Evolutionary conservation across 2,113 vertebrate genomes (phyloP).

Genomic region (Boulengeromyrus knoepffleri): DNA sequence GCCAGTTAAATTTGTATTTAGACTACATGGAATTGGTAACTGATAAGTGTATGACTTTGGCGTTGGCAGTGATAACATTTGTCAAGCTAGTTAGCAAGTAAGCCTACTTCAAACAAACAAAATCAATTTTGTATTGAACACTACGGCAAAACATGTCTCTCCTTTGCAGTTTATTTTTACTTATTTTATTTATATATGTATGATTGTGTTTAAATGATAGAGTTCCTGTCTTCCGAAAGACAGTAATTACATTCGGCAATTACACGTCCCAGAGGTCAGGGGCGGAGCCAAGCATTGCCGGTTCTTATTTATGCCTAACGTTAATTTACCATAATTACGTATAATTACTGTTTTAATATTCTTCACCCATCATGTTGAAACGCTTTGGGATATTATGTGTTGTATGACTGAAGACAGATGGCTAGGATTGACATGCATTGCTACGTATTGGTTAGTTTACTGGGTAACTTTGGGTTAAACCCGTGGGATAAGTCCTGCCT

Average conservation of each 20-base stretch:
- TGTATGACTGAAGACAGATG: neutral
- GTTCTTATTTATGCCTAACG: neutral
- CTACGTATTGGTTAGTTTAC: neutral
- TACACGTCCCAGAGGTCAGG: neutral
- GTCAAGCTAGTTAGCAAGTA: neutral
- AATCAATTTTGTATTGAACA: neutral
- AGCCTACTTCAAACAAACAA: neutral
- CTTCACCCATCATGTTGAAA: neutral
- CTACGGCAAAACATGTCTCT: neutral
- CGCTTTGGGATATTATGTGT: neutral
- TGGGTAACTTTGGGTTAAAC: neutral
- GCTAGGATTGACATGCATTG: neutral
- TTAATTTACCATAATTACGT: neutral
- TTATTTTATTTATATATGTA: neutral
- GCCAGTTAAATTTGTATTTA: neutral
- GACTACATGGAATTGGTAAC: neutral
- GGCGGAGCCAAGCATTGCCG: neutral
- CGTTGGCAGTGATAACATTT: neutral
- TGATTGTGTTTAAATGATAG: neutral
- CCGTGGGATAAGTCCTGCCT: neutral
- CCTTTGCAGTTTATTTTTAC: neutral
- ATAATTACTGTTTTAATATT: conserved; percentile 1
- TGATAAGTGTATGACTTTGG: neutral
- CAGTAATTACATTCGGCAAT: neutral
- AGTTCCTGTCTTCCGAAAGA: neutral